phyloP scores from a whole-genome alignment of 1,140 invertebrate genomes.

The Pseudomyrmex sp. region DNA sequence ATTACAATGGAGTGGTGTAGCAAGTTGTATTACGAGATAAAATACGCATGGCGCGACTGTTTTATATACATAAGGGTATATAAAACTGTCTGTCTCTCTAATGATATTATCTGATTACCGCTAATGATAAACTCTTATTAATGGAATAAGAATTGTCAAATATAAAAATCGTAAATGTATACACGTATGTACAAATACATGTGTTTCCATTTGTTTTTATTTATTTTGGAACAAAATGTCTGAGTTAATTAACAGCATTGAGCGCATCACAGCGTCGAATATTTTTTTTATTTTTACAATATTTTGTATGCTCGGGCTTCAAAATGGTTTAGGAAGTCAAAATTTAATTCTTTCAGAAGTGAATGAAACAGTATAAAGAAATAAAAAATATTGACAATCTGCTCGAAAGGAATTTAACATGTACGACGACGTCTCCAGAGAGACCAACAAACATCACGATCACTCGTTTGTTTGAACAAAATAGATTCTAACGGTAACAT shows the following conservation, averaged over 20 bases:
- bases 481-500: too few relatives aligned
- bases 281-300: too few relatives aligned
- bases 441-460: too few relatives aligned
- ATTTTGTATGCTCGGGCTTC: too few relatives aligned
- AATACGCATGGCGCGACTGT: background rate
- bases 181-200: background rate
- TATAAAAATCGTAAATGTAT: constrained; percentile 20
- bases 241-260: constrained; percentile 9
- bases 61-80: constrained; percentile 12
- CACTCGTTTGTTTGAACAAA: too few relatives aligned
- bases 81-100: constrained; percentile 29
- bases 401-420: too few relatives aligned
- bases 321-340: too few relatives aligned
- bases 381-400: too few relatives aligned
- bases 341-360: too few relatives aligned
- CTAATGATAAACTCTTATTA: constrained; percentile 8
- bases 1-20: constrained; percentile 44
- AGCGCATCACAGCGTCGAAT: background rate
- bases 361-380: too few relatives aligned
- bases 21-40: constrained; percentile 47
- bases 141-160: constrained; percentile 33
- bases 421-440: too few relatives aligned
- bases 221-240: background rate
- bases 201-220: background rate
- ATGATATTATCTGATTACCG: constrained; percentile 52